Percentiles rank a stretch among this genome's conserved stretches.
Evolutionary conservation across 2,113 vertebrate genomes (phyloP).

Genomic region (Seriola aureovittata): DNA sequence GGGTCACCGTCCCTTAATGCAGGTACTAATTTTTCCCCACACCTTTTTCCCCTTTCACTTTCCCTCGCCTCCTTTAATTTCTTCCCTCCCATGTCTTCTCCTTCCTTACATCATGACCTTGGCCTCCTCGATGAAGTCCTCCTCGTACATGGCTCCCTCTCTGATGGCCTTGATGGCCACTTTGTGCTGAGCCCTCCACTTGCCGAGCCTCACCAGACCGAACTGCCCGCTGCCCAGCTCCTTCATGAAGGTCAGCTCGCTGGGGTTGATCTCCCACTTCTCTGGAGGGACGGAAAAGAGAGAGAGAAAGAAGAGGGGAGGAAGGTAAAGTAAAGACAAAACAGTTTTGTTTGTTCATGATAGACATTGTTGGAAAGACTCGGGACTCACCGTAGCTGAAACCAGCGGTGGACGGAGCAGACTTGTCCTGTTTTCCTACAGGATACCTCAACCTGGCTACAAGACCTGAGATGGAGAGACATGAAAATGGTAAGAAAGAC

Average conservation of each 20-base stretch:
- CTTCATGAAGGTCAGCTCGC: slow-evolving; percentile 94
- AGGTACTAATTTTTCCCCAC: too few species aligned
- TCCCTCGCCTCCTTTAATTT: too few species aligned
- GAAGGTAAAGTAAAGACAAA: not conserved
- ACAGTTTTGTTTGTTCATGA: not conserved
- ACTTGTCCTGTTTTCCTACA: slow-evolving; percentile 86
- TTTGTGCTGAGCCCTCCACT: slow-evolving; percentile 92
- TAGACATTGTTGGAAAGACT: not conserved
- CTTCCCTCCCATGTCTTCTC: too few species aligned
- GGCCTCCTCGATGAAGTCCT: slow-evolving; percentile 97
- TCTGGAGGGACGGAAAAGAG: slow-evolving; percentile 55
- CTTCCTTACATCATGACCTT: slow-evolving; percentile 95
- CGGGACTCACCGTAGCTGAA: slow-evolving; percentile 93
- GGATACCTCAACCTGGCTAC: slow-evolving; percentile 93
- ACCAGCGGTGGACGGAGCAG: slow-evolving; percentile 91
- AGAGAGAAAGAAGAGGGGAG: not conserved
- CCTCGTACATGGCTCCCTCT: slow-evolving; percentile 94
- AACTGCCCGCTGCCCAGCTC: slow-evolving; percentile 94
- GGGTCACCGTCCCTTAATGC: too few species aligned
- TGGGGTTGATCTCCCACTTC: slow-evolving; percentile 89
- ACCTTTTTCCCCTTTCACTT: too few species aligned
- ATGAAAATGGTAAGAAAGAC: not conserved
- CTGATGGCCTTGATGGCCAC: slow-evolving; percentile 97
- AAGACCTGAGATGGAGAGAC: slow-evolving; percentile 84
- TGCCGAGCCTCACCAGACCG: slow-evolving; percentile 92